phyloP scores from a whole-genome alignment of 2,797 vertebrate species.

The Thamnophis elegans region DNA sequence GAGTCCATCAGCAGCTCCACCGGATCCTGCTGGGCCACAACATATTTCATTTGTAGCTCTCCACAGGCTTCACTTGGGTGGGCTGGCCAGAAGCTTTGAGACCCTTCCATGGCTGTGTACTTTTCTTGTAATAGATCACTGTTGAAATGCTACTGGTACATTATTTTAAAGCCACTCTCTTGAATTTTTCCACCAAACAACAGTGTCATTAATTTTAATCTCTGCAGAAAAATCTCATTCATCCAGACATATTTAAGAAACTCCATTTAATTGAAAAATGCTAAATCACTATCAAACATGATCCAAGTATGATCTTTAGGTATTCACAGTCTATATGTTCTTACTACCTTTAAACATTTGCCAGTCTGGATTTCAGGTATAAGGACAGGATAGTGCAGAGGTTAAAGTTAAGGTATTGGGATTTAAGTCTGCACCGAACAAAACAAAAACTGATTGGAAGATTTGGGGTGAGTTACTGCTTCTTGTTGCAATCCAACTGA shows the following conservation, averaged over 20 bases:
- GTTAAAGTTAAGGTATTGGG: neutral
- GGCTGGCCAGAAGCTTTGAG: neutral
- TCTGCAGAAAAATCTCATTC: slow-evolving; percentile 3
- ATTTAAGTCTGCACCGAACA: neutral
- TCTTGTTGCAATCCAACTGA: neutral
- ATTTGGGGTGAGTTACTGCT: neutral
- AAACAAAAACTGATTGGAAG: neutral
- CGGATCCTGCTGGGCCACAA: too few species aligned
- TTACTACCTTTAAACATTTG: neutral
- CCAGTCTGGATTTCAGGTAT: neutral
- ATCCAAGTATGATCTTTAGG: slow-evolving; percentile 8
- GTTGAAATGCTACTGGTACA: neutral
- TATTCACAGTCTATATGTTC: neutral
- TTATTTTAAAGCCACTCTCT: slow-evolving; percentile 3
- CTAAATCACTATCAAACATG: neutral
- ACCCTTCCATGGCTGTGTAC: neutral
- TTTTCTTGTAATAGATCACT: neutral
- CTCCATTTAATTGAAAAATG: neutral
- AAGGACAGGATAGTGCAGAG: neutral
- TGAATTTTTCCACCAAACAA: neutral
- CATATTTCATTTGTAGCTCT: neutral
- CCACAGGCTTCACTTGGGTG: neutral
- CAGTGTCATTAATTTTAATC: neutral
- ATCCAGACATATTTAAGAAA: neutral
- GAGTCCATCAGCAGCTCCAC: too few species aligned